Base-by-base conservation (phyloP, 2,797 vertebrate species). In the Clarias fuscus region DNA sequence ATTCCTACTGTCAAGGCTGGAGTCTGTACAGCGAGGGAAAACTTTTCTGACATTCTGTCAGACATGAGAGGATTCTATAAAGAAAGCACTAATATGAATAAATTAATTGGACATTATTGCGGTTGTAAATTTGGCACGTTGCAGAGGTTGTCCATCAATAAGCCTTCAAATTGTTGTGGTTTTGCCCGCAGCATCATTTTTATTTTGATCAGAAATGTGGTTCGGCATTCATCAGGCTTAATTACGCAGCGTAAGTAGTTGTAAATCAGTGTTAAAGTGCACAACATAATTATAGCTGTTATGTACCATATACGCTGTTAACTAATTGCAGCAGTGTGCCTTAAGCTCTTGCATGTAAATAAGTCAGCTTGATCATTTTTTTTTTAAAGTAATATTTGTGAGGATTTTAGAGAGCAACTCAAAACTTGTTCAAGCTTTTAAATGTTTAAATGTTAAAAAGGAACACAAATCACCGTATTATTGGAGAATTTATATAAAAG, bases 201-300 rank as follows among this genome's bases (percentile, higher is more conserved):
- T 67, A 59, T 30, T 37, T 67, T 75, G 77, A 87, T 81, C 59
- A 84, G 43, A 76, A 70, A 84, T 73, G 20, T 61, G 64, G 17
- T 75, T 68, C 77, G 72, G 83, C 82, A 80, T 80, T 64, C 78
- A 75, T 65, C 30, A 67, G 24, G 40, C 61, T 67, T 87, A 87
- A 84, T 84, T 84, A 81, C 75, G 75, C 83, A 22, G 53, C 84
- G 62, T 84, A 84, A 81, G 68, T 58, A 87, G 68, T 83, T 77
- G 61, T 71, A 83, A 77, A 80, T 75, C 71, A 77, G 72, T 86
- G 85, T 85, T 70, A 76, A 79, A 77, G 40, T 84, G 22, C 27
- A 72, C n/a, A 75, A 33, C 81, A 75, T 85, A 78, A 85, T 85
- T 89, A 85, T 62, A 78, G 27, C 58, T 77, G 81, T 79, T 67